Percentiles rank a stretch among this genome's conserved stretches.
Conservation (phyloP, 2,797 vertebrate species). For the Coendou prehensilis region DNA sequence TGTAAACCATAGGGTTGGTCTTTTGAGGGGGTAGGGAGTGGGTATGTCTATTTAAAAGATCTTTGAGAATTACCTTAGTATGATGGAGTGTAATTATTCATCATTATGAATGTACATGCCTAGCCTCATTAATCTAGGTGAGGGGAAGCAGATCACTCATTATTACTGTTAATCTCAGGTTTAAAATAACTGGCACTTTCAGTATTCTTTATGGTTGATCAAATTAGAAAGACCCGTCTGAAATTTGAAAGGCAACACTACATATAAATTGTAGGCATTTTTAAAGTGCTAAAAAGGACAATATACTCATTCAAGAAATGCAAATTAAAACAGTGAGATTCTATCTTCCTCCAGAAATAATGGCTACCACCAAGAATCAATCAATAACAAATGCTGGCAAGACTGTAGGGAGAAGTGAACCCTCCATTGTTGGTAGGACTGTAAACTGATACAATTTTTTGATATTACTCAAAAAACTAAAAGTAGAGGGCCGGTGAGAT, state of each 20-base stretch:
- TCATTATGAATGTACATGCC: background rate
- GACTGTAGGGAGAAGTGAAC: background rate
- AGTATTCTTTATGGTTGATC: background rate
- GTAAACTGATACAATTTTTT: background rate
- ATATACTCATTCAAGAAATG: background rate
- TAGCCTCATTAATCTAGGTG: conserved; percentile 2
- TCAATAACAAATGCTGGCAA: background rate
- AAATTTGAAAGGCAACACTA: background rate
- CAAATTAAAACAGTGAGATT: background rate
- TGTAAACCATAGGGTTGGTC: background rate
- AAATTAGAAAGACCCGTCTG: background rate
- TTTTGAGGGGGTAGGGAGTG: background rate
- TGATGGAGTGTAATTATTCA: background rate
- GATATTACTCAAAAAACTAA: background rate
- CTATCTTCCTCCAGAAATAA: background rate
- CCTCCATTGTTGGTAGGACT: background rate
- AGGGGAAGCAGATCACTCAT: background rate
- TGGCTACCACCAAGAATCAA: background rate
- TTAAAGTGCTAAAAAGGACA: background rate
- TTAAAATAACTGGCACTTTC: background rate
- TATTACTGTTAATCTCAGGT: conserved; percentile 19
- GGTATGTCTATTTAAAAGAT: background rate
- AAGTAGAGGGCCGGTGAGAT: no score
- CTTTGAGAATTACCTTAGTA: background rate
- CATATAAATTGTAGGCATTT: background rate